A percentile compares a stretch with the other conserved stretches of the same genome.
Conservation (phyloP, 2,797 vertebrate genomes). For the Tarsius wallacei region DNA sequence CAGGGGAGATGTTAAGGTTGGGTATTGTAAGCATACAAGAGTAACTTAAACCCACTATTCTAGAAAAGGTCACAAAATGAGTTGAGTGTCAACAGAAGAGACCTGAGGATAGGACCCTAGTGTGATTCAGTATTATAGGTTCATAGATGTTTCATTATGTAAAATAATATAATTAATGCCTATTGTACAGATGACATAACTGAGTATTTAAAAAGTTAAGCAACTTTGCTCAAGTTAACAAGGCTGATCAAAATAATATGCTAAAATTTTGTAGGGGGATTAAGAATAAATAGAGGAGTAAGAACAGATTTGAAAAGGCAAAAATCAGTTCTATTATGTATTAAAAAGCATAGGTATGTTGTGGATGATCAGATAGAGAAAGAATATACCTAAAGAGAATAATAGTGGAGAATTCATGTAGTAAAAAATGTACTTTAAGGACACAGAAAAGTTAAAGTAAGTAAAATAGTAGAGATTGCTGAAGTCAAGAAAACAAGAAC, state of each 20-base stretch:
- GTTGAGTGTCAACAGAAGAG: not conserved
- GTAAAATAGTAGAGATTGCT: not conserved
- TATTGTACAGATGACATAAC: not conserved
- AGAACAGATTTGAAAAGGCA: not conserved
- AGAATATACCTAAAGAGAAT: not conserved
- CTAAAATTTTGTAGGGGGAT: not conserved
- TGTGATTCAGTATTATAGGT: not conserved
- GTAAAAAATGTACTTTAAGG: not conserved
- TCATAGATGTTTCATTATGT: not conserved
- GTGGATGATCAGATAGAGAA: not conserved
- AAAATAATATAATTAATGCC: not conserved
- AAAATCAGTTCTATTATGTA: not conserved
- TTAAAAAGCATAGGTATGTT: not conserved
- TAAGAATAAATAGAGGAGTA: not conserved
- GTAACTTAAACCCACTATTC: not conserved
- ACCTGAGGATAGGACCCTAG: not conserved
- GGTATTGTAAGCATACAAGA: not conserved
- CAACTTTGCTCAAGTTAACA: not conserved
- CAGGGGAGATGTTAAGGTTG: not conserved
- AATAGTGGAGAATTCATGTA: not conserved
- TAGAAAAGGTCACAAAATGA: not conserved
- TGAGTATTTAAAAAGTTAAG: not conserved
- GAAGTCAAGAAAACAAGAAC: not conserved
- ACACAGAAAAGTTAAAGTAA: not conserved
- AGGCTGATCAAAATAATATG: not conserved